Evolutionary conservation across 2,113 vertebrate genomes (phyloP).

Genomic region (Chunga burmeisteri): DNA sequence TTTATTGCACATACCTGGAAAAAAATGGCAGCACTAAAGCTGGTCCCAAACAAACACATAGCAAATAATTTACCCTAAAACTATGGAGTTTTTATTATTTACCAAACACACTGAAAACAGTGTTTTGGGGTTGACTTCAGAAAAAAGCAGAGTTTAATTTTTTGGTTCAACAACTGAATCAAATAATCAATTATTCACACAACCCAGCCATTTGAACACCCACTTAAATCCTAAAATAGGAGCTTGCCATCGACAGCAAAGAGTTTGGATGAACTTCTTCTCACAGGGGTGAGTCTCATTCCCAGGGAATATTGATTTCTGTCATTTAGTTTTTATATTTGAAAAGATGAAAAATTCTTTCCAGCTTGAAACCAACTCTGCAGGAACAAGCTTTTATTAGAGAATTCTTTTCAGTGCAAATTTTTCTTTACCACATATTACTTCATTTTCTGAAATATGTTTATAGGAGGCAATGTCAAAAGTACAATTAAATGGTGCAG

Average conservation of each 20-base stretch:
- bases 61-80: neutral
- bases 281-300: neutral
- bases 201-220: neutral
- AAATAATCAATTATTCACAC: constrained; percentile 11
- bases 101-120: neutral
- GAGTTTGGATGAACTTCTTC: neutral
- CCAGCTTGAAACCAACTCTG: neutral
- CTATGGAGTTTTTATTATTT: neutral
- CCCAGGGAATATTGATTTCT: constrained; percentile 8
- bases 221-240: neutral
- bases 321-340: constrained; percentile 10
- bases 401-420: neutral
- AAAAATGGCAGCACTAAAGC: neutral
- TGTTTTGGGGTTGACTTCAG: neutral
- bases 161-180: constrained; percentile 11
- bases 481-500: constrained; percentile 3
- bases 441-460: constrained; percentile 9
- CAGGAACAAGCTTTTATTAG: neutral
- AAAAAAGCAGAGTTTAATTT: neutral
- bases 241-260: neutral
- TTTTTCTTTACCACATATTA: neutral
- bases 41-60: neutral
- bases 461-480: constrained; percentile 27
- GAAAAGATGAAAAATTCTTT: constrained; percentile 29
- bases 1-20: neutral